phyloP scores from a whole-genome alignment of 1,140 invertebrate genomes.

The Eciton burchellii region DNA sequence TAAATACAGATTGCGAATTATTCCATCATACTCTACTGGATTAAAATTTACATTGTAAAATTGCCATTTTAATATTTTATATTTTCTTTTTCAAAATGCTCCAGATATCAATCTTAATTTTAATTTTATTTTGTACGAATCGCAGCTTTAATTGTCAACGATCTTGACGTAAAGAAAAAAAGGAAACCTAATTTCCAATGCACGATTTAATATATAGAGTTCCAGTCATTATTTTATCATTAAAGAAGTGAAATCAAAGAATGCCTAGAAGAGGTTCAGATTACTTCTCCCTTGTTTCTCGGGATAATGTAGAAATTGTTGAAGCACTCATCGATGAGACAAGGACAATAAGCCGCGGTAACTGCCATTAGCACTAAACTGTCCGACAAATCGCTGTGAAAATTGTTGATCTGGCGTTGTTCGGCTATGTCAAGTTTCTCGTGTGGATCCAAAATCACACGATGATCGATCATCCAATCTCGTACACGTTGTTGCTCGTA shows the following conservation, averaged over 20 bases:
- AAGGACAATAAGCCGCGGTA: constrained; percentile 82
- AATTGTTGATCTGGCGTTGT: constrained; percentile 66
- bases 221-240: too few relatives aligned
- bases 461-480: constrained; percentile 65
- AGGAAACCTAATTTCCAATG: too few relatives aligned
- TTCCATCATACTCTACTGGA: not conserved
- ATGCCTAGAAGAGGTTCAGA: not conserved
- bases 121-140: too few relatives aligned
- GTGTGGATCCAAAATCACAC: constrained; percentile 36
- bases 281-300: constrained; percentile 74
- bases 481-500: constrained; percentile 61
- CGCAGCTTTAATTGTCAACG: too few relatives aligned
- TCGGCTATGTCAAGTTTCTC: constrained; percentile 50
- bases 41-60: not conserved
- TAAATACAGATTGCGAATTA: not conserved
- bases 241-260: not conserved
- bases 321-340: constrained; percentile 77
- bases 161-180: too few relatives aligned
- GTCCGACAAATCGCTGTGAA: constrained; percentile 77
- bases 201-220: too few relatives aligned
- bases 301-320: constrained; percentile 76
- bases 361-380: constrained; percentile 79
- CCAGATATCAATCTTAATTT: too few relatives aligned
- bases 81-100: too few relatives aligned
- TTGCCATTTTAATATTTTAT: too few relatives aligned